Conservation (phyloP, 2,113 vertebrate genomes). For the Hippocampus guttulatus region DNA sequence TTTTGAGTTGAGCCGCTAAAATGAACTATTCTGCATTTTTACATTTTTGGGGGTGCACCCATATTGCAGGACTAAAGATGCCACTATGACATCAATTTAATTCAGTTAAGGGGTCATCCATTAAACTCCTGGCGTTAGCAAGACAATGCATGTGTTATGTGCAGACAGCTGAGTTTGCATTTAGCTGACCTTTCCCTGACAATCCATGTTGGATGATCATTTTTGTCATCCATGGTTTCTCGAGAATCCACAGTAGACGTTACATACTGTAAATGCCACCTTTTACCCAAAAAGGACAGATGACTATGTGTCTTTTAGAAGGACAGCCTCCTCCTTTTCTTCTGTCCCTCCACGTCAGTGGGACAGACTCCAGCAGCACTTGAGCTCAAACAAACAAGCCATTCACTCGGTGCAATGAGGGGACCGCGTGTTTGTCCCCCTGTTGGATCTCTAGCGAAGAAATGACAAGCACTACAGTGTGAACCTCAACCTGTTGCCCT, state of each 20-base stretch:
- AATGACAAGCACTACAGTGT: conserved; percentile 34
- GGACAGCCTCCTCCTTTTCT: conserved; percentile 64
- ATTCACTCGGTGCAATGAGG: conserved; percentile 53
- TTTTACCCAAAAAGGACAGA: conserved; percentile 66
- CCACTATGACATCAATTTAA: background rate
- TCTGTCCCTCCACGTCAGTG: conserved; percentile 41
- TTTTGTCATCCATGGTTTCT: background rate
- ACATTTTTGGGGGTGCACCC: background rate
- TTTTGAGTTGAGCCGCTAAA: background rate
- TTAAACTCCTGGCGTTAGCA: background rate
- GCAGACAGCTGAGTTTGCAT: background rate
- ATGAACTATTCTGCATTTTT: background rate
- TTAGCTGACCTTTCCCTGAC: background rate
- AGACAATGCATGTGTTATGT: background rate
- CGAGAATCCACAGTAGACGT: conserved; percentile 1
- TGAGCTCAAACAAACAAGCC: conserved; percentile 63
- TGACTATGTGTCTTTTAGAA: conserved; percentile 72
- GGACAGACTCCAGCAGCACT: conserved; percentile 64
- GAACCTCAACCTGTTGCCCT: conserved; percentile 27
- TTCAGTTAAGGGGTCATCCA: background rate
- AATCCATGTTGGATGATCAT: background rate
- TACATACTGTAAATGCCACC: conserved; percentile 52
- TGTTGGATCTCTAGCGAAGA: conserved; percentile 53
- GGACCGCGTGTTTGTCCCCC: conserved; percentile 50
- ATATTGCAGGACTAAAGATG: background rate